These are phyloP conservation scores for Amphilophus citrinellus DNA, from an alignment of 2,113 vertebrate genomes.

Conservation along the genomic window DNA sequence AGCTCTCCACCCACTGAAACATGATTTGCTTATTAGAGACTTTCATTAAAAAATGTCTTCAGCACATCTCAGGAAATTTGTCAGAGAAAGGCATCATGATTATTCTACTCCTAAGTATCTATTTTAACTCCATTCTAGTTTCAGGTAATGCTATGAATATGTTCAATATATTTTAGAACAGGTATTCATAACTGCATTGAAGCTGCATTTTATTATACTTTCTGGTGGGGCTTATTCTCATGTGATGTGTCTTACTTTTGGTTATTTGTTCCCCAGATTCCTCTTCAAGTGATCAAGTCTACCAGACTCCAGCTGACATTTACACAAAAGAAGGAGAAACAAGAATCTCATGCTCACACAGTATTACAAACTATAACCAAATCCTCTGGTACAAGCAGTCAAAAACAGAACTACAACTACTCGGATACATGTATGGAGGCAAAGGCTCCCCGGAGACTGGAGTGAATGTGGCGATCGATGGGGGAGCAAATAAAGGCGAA, in stretches of 20 bases:
- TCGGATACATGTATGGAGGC: conserved; percentile 11
- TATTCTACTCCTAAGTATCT: background rate
- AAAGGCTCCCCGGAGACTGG: accelerated
- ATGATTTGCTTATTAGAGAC: no score
- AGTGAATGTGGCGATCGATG: background rate
- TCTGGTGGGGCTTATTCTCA: background rate
- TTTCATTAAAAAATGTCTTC: background rate
- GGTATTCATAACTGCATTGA: no score
- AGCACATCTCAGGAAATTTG: no score
- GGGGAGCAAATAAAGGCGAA: background rate
- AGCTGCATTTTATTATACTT: no score
- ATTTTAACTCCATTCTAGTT: background rate
- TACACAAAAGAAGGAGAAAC: background rate
- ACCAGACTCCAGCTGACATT: background rate
- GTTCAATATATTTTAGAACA: background rate
- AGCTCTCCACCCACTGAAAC: background rate
- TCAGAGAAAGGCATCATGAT: background rate
- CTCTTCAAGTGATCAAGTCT: background rate
- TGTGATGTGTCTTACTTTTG: background rate
- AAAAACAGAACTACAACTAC: background rate
- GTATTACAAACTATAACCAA: accelerated
- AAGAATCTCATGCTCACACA: background rate
- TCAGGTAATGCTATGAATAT: background rate
- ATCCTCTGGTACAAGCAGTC: conserved; percentile 41
- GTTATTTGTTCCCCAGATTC: conserved; percentile 27